These are phyloP conservation scores for Drosophila anceps DNA, from an alignment of 2,888 invertebrate species.

Conservation along the genomic window DNA sequence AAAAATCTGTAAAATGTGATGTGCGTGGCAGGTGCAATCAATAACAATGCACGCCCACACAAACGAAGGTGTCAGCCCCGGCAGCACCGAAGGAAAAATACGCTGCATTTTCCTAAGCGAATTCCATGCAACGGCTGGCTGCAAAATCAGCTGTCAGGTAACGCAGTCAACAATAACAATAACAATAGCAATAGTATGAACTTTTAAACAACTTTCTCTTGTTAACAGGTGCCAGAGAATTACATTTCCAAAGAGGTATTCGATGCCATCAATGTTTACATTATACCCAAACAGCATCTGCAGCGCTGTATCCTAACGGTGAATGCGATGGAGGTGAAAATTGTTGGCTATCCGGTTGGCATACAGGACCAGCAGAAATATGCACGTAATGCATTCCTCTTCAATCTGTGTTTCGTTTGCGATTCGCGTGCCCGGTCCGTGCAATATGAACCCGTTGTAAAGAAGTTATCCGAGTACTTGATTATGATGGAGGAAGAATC, in stretches of 20 bases:
- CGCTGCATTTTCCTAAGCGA: slow-evolving; percentile 93
- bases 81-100: slow-evolving; percentile 91
- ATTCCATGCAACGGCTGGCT: slow-evolving; percentile 92
- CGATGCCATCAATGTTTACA: slow-evolving; percentile 96
- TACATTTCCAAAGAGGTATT: slow-evolving; percentile 96
- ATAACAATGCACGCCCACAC: slow-evolving; percentile 61
- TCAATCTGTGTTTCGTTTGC: slow-evolving; percentile 97
- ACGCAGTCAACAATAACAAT: background rate
- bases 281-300: slow-evolving; percentile 97
- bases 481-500: slow-evolving; percentile 95
- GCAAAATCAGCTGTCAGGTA: slow-evolving; percentile 93
- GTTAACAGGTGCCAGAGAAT: slow-evolving; percentile 92
- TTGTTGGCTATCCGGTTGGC: slow-evolving; percentile 96
- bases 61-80: slow-evolving; percentile 84
- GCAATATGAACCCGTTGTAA: slow-evolving; percentile 97
- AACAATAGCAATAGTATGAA: background rate
- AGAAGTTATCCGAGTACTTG: slow-evolving; percentile 96
- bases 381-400: slow-evolving; percentile 96
- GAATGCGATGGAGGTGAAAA: slow-evolving; percentile 92
- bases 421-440: slow-evolving; percentile 95
- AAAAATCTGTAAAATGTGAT: slow-evolving; percentile 29
- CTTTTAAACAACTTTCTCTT: background rate
- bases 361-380: slow-evolving; percentile 96
- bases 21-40: slow-evolving; percentile 25
- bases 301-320: slow-evolving; percentile 96